Conservation (phyloP, 2,888 invertebrate genomes). For the Octodonta nipae region DNA sequence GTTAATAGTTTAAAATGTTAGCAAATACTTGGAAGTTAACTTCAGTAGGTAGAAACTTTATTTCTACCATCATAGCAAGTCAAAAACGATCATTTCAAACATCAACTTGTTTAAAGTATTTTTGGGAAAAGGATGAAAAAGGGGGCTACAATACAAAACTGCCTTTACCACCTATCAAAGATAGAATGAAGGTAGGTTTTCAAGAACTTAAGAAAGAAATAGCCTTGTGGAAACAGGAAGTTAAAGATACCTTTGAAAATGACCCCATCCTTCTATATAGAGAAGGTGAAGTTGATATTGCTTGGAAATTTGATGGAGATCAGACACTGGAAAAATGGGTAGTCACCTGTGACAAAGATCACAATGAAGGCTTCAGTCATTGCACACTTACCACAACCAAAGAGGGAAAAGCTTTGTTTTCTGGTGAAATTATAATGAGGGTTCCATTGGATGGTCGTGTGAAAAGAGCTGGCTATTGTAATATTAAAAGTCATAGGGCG, state of each 20-base stretch:
- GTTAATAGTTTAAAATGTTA: too few species aligned
- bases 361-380: conserved; percentile 63
- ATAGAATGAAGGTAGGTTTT: conserved; percentile 47
- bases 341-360: conserved; percentile 66
- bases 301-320: conserved; percentile 55
- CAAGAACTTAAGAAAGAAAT: conserved; percentile 54
- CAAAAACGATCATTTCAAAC: too few species aligned
- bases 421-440: conserved; percentile 53
- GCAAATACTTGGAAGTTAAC: too few species aligned
- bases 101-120: conserved; percentile 25
- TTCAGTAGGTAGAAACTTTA: too few species aligned
- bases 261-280: conserved; percentile 25
- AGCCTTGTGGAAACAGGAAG: conserved; percentile 51
- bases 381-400: conserved; percentile 53
- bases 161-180: conserved; percentile 36
- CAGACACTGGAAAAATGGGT: conserved; percentile 55
- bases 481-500: conserved; percentile 53
- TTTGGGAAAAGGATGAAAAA: conserved; percentile 48
- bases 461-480: conserved; percentile 70
- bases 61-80: too few species aligned
- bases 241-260: conserved; percentile 34
- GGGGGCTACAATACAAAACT: conserved; percentile 41
- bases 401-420: conserved; percentile 48
- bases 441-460: conserved; percentile 69
- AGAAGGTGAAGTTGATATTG: conserved; percentile 51